Conservation (phyloP, 2,888 invertebrate species). For the Leucania comma region DNA sequence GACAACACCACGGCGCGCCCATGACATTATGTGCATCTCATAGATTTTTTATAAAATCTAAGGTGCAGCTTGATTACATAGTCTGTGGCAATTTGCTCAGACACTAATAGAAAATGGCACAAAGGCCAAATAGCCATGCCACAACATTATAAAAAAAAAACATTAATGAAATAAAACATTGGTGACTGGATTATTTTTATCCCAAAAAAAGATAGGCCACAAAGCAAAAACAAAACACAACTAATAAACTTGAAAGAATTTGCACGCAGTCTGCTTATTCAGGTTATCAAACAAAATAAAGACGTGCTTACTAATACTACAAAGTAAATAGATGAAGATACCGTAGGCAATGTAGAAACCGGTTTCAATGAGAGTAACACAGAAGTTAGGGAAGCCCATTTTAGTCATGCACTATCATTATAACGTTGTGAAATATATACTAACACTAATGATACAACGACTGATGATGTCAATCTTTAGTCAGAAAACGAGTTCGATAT, state of each 20-base stretch:
- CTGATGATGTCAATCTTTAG: conserved; percentile 45
- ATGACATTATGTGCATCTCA: no score
- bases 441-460: conserved; percentile 20
- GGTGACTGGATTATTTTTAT: no score
- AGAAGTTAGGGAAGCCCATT: conserved; percentile 65
- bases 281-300: conserved; percentile 12
- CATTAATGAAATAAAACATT: no score
- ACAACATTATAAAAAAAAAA: no score
- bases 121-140: no score
- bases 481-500: conserved; percentile 28
- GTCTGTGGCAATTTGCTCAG: no score
- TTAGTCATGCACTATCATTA: conserved; percentile 62
- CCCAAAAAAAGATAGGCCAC: no score
- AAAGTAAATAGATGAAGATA: conserved; percentile 18
- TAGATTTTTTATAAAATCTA: no score
- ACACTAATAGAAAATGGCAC: no score
- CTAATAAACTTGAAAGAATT: background rate
- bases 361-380: conserved; percentile 61
- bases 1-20: no score
- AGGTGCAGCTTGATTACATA: no score
- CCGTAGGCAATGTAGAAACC: conserved; percentile 47
- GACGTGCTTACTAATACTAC: conserved; percentile 8
- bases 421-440: conserved; percentile 53
- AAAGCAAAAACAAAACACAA: background rate
- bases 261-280: background rate